Conservation (phyloP, 2,113 vertebrate genomes). For the Hypanus sabinus region DNA sequence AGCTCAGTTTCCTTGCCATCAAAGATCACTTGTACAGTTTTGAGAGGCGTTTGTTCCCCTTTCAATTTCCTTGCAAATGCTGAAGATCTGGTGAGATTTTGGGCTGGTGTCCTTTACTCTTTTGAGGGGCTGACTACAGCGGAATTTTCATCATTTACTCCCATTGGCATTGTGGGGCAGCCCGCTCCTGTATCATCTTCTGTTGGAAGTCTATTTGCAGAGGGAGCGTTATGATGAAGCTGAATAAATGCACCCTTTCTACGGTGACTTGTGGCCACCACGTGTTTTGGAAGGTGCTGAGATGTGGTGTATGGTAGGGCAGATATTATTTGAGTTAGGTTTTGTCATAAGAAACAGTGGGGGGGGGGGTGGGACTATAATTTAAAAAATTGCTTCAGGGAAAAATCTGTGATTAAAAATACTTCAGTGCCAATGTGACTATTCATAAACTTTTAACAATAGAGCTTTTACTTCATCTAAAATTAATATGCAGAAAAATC, state of each 20-base stretch:
- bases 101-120: too few relatives aligned
- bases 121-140: too few relatives aligned
- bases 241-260: background rate
- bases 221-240: too few relatives aligned
- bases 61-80: background rate
- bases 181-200: background rate
- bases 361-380: too few relatives aligned
- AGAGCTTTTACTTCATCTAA: background rate
- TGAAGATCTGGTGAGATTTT: background rate
- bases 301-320: background rate
- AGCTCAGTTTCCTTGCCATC: background rate
- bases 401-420: background rate
- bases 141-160: too few relatives aligned
- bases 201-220: background rate
- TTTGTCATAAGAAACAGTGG: background rate
- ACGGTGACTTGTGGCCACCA: background rate
- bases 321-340: background rate
- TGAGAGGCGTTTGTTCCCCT: background rate
- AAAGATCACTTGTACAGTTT: background rate
- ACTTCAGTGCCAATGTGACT: background rate
- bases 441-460: background rate
- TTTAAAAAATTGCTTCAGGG: background rate
- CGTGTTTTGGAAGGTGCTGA: background rate
- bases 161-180: too few relatives aligned
- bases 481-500: background rate